Percentiles rank a stretch among this genome's conserved stretches.
Evolutionary conservation across 2,797 vertebrate genomes (phyloP).

Genomic region (Sebastes iracundus): DNA sequence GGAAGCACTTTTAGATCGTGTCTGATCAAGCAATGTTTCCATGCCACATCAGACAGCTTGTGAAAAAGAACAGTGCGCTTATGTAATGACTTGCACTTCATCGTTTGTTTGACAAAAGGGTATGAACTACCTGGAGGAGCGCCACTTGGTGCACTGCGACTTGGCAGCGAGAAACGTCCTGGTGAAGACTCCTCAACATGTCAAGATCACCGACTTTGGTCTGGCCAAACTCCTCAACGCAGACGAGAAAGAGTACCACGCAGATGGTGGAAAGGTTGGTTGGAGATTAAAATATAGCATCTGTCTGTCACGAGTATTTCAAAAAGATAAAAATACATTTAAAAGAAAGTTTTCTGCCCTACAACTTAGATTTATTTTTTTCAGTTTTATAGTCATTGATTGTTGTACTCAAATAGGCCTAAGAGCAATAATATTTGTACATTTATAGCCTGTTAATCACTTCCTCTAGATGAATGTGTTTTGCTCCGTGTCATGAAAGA

Average conservation of each 20-base stretch:
- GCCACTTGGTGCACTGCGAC: constrained; percentile 95
- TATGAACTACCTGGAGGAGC: constrained; percentile 98
- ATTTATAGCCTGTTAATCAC: constrained; percentile 1
- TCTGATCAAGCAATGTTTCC: background rate
- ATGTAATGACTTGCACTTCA: constrained; percentile 5
- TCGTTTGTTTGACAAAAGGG: constrained; percentile 83
- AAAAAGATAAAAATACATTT: background rate
- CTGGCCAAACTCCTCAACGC: constrained; percentile 94
- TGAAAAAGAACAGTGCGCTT: background rate
- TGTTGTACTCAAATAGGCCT: background rate
- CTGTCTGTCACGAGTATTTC: background rate
- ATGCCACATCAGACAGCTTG: background rate
- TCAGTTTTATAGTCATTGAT: background rate
- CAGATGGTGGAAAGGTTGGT: constrained; percentile 95
- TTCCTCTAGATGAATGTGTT: constrained; percentile 18
- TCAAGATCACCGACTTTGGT: constrained; percentile 98
- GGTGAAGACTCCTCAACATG: constrained; percentile 95
- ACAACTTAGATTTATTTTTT: background rate
- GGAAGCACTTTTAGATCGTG: background rate
- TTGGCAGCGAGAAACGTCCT: constrained; percentile 96
- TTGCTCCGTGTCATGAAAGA: background rate
- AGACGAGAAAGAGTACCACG: constrained; percentile 96
- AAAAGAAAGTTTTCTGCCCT: background rate
- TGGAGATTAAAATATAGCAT: background rate
- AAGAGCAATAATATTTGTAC: background rate